A percentile compares a stretch with the other conserved stretches of the same genome.
Evolutionary conservation across 1,140 invertebrate species (phyloP).

Genomic region (Drosophila guanche): DNA sequence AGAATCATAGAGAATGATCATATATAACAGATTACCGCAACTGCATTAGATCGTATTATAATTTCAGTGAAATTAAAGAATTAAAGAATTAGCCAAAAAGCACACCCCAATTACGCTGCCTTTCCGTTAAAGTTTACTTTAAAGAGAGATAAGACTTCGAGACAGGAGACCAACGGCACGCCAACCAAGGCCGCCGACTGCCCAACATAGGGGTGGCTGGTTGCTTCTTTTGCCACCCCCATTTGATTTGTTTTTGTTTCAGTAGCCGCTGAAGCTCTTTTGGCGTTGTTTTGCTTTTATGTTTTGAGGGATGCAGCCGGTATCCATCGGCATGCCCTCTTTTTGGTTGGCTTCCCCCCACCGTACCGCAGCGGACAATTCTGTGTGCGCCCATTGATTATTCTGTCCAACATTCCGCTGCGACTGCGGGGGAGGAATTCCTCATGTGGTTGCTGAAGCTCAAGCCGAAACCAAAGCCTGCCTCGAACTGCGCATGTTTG

Average conservation of each 20-base stretch:
- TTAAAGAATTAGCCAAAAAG: no score
- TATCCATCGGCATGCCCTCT: slow-evolving; percentile 73
- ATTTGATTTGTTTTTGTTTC: slow-evolving; percentile 29
- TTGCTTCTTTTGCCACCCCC: slow-evolving; percentile 27
- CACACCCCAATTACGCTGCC: no score
- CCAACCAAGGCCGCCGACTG: slow-evolving; percentile 37
- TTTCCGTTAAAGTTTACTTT: no score
- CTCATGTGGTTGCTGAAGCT: slow-evolving; percentile 46
- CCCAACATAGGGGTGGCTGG: slow-evolving; percentile 9
- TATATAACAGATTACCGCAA: no score
- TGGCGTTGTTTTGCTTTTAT: slow-evolving; percentile 36
- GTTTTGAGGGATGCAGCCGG: slow-evolving; percentile 41
- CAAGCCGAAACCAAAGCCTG: no score
- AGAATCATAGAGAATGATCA: no score
- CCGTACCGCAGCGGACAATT: slow-evolving; percentile 36
- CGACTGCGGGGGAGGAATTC: slow-evolving; percentile 36
- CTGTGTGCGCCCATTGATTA: slow-evolving; percentile 72
- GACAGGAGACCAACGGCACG: not conserved
- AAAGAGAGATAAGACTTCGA: no score
- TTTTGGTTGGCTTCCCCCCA: slow-evolving; percentile 70
- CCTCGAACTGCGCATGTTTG: slow-evolving; percentile 56
- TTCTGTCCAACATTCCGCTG: slow-evolving; percentile 50
- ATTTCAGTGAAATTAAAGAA: no score
- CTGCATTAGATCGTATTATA: no score
- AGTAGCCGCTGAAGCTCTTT: not conserved